Percentiles rank a stretch among this genome's conserved stretches.
Evolutionary conservation across 2,888 invertebrate genomes (phyloP).

Genomic region (Brachyptera putata): DNA sequence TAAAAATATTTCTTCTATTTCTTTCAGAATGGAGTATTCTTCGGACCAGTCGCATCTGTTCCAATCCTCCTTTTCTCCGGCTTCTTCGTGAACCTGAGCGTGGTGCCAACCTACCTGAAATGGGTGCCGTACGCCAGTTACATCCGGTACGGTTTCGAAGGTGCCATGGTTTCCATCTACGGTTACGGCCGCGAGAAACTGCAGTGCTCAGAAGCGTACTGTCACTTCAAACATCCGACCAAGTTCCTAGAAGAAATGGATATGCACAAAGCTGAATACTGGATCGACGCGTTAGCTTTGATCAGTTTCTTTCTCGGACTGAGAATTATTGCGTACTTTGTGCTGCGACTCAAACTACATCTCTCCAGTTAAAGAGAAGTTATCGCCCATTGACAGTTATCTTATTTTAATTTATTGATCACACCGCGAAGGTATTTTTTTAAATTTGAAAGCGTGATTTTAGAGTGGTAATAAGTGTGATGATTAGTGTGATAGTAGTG

Average conservation of each 20-base stretch:
- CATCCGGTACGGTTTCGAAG: constrained; percentile 51
- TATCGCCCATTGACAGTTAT: no score
- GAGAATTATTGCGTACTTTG: constrained; percentile 74
- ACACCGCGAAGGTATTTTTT: no score
- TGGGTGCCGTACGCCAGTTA: constrained; percentile 53
- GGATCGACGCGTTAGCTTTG: constrained; percentile 81
- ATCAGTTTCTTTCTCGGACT: constrained; percentile 73
- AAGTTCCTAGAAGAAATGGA: constrained; percentile 83
- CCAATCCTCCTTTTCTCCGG: constrained; percentile 52
- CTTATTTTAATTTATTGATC: no score
- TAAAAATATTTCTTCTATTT: no score
- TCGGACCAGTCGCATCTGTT: constrained; percentile 50
- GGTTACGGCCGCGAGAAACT: constrained; percentile 47
- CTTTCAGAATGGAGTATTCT: constrained; percentile 49
- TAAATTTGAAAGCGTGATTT: no score
- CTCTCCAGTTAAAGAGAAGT: constrained; percentile 42
- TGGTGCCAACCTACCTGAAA: constrained; percentile 50
- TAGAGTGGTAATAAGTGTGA: no score
- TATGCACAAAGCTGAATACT: constrained; percentile 59
- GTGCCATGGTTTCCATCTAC: constrained; percentile 47
- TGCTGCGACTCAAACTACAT: constrained; percentile 73
- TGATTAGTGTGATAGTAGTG: no score
- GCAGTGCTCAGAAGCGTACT: constrained; percentile 56
- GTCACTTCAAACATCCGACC: constrained; percentile 75
- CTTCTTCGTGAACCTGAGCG: constrained; percentile 51